Base-by-base conservation (phyloP, 2,888 invertebrate genomes). In the Trissolcus brochymenae region DNA sequence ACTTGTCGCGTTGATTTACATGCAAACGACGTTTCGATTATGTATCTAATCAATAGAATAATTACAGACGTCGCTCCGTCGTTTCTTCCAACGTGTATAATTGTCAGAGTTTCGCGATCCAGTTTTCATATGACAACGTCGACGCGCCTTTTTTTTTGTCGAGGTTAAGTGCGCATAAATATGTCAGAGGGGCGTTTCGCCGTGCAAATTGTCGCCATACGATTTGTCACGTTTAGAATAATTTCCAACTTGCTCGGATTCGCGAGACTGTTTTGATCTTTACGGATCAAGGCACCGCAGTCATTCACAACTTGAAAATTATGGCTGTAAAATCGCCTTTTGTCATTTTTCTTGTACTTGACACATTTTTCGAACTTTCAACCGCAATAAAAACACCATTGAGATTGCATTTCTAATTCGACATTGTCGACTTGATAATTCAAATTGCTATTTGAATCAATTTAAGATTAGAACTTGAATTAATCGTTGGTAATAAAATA, bases 21-120 rank as follows among this genome's bases (percentile, higher is more conserved):
- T 78, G 65, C 50, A 71, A 78, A 78, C 51, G 29, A 61, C 54
- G 53, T 54, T 65, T 71, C 55, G 70, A 65, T 73, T 65, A 65
- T 64, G 70, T 50, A 55, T 77, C 64, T 65, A 78, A 73, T 73
- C 73, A 56, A 70, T 61, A 53, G 50, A 46, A 53, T 74, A 78
- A 78, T 73, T 73, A 65, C 57, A 70, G 73, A 53, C 64, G 40
- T 25, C 25, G 60, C 29, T 19, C 55, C 19, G 60, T 16, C 49
- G 55, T 73, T 78, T 60, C 73, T 61, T 40, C 56, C 25, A 72
- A 68, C 68, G 75, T 66, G 60, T 61, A 35, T 35, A 61, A 76
- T 76, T 76, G 76, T 66, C 61, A 16, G 49, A 13, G 61, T 66
- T 62, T 62, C 60, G 19, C 70, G 70, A 70, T 76, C 76, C 65